These are phyloP conservation scores for Cossypha niveicapilla DNA, from an alignment of 2,797 vertebrate species.

Conservation along the genomic window DNA sequence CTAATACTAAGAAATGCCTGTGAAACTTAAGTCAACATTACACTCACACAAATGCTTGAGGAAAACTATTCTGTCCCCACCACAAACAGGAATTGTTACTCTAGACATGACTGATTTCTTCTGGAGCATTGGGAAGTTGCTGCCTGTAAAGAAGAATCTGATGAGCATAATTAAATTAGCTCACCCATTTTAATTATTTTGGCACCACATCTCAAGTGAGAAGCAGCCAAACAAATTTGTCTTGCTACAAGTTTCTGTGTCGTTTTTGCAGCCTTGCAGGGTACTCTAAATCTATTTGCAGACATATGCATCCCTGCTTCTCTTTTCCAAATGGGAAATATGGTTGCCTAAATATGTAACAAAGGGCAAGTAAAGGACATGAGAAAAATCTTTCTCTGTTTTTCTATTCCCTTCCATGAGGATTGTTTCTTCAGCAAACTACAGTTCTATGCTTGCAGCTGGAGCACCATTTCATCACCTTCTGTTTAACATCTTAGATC, in stretches of 20 bases:
- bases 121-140: constrained; percentile 4
- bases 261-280: neutral
- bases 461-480: neutral
- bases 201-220: constrained; percentile 8
- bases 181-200: constrained; percentile 39
- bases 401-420: neutral
- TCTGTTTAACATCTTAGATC: neutral
- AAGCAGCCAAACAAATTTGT: constrained; percentile 8
- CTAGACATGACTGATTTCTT: constrained; percentile 41
- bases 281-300: neutral
- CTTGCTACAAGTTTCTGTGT: neutral
- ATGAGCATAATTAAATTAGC: constrained; percentile 45
- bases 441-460: neutral
- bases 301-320: neutral
- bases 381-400: neutral
- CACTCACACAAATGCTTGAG: neutral
- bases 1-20: neutral
- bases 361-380: neutral
- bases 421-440: neutral
- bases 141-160: constrained; percentile 29
- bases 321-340: neutral
- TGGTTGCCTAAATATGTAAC: neutral
- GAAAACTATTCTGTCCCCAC: constrained; percentile 21
- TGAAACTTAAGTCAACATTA: constrained; percentile 14
- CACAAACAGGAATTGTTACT: constrained; percentile 2